Evolutionary conservation across 1,140 invertebrate species (phyloP).

Genomic region (Drosophila novamexicana): DNA sequence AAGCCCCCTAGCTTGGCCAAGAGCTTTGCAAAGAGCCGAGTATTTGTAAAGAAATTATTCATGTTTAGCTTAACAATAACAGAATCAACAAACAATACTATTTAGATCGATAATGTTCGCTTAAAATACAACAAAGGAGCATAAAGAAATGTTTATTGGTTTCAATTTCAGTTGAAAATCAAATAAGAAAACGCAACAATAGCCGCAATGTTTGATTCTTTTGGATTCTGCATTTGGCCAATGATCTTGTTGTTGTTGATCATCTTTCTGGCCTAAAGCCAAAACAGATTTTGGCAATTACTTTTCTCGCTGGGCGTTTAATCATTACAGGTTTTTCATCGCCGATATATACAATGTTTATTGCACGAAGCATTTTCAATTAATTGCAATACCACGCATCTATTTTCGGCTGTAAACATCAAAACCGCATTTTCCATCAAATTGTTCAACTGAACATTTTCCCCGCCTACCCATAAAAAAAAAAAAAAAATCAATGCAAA

Average conservation of each 20-base stretch:
- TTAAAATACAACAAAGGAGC: too few species aligned
- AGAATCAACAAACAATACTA: background rate
- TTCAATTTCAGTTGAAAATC: background rate
- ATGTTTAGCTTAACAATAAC: too few species aligned
- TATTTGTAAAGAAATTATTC: background rate
- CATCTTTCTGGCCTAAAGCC: slow-evolving; percentile 11
- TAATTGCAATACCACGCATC: slow-evolving; percentile 60
- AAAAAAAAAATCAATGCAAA: slow-evolving; percentile 4
- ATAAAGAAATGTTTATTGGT: background rate
- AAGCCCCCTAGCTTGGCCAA: background rate
- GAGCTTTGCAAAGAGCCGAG: background rate
- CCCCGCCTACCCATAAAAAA: background rate
- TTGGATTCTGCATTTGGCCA: background rate
- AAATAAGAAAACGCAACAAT: background rate
- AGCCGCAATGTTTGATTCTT: background rate
- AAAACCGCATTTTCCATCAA: slow-evolving; percentile 57
- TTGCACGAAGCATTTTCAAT: slow-evolving; percentile 62
- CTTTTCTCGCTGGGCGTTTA: slow-evolving; percentile 17
- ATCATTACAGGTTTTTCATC: slow-evolving; percentile 26
- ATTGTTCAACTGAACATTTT: slow-evolving; percentile 13
- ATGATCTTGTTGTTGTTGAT: slow-evolving; percentile 1
- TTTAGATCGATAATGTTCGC: background rate
- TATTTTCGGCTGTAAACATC: slow-evolving; percentile 59
- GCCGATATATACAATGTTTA: slow-evolving; percentile 54
- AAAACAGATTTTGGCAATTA: slow-evolving; percentile 21